phyloP scores from a whole-genome alignment of 1,140 invertebrate species.

The Magallana angulata region DNA sequence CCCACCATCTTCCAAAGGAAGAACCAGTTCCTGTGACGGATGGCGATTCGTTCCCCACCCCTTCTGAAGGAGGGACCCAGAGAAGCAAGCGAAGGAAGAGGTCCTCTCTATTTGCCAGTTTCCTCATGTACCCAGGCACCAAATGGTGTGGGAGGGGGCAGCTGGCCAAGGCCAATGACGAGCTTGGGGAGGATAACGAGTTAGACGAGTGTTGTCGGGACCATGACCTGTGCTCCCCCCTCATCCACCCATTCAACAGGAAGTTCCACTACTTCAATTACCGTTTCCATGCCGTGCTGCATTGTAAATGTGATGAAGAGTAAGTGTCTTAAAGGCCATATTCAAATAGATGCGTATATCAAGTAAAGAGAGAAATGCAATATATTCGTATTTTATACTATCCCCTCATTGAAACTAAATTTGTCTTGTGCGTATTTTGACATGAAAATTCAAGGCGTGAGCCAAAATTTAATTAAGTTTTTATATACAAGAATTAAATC shows the following conservation, averaged over 20 bases:
- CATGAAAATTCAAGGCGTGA: background rate
- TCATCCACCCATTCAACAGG: slow-evolving; percentile 54
- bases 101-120: slow-evolving; percentile 41
- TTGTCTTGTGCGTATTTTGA: too few relatives aligned
- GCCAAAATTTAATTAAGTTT: background rate
- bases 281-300: slow-evolving; percentile 54
- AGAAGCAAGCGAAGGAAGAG: slow-evolving; percentile 34
- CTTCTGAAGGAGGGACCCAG: background rate
- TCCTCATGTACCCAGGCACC: slow-evolving; percentile 80
- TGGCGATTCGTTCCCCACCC: background rate
- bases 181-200: slow-evolving; percentile 84
- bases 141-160: slow-evolving; percentile 89
- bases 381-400: too few relatives aligned
- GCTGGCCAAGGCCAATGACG: slow-evolving; percentile 83
- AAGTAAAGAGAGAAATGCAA: too few relatives aligned
- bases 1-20: background rate
- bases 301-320: slow-evolving; percentile 56
- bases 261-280: slow-evolving; percentile 59
- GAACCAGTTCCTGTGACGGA: background rate
- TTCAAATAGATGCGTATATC: too few relatives aligned
- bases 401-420: too few relatives aligned
- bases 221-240: slow-evolving; percentile 87
- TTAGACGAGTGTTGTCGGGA: slow-evolving; percentile 88
- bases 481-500: background rate
- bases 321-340: slow-evolving; percentile 8